These are phyloP conservation scores for Scolopax rusticola DNA, from an alignment of 2,797 vertebrate species.

Conservation along the genomic window DNA sequence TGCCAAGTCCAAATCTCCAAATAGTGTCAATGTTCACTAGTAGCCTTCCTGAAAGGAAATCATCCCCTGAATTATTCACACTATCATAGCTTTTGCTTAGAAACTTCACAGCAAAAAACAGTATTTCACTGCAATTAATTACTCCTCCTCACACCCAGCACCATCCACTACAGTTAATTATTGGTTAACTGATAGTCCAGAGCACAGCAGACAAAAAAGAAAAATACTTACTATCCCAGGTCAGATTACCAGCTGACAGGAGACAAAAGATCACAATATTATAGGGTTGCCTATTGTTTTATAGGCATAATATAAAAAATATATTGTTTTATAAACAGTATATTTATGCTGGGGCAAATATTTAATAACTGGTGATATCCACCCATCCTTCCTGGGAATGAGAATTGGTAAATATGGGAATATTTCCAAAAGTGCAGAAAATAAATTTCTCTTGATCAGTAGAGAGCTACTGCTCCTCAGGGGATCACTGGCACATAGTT, in stretches of 20 bases:
- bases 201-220: background rate
- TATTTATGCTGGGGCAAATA: background rate
- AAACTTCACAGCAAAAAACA: background rate
- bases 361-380: background rate
- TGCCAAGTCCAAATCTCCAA: background rate
- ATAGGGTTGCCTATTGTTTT: background rate
- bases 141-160: background rate
- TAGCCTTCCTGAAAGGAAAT: conserved; percentile 25
- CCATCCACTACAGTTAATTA: background rate
- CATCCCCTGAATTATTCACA: conserved; percentile 5
- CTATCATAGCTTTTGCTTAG: background rate
- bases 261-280: background rate
- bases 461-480: background rate
- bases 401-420: background rate
- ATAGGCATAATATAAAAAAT: background rate
- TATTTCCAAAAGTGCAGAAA: background rate
- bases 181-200: background rate
- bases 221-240: background rate
- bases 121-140: background rate
- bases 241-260: background rate
- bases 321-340: background rate
- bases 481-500: background rate
- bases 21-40: background rate
- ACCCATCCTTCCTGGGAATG: background rate
- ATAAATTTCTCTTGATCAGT: background rate